Base-by-base conservation (phyloP, 1,140 invertebrate species). In the Drosophila trapezifrons region DNA sequence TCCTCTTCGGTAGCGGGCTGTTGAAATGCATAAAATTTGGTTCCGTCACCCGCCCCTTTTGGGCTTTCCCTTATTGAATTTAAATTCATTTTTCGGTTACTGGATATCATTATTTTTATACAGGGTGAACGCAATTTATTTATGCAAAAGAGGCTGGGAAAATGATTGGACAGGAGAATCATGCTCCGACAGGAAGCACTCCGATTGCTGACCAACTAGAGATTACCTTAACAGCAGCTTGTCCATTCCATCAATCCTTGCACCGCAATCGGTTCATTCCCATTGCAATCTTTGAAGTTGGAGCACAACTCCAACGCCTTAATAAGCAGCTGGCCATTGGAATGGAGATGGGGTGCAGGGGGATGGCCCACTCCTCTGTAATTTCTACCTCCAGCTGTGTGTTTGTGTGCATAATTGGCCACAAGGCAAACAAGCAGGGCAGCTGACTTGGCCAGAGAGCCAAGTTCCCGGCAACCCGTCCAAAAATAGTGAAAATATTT, bases 401-500 rank as follows among this genome's bases (percentile, higher is more conserved):
- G 71, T 86, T 76, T 85, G 76, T 71, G 35, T 71, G 69, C 66
- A 72, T 72, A 72, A 72, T 72, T 72, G 69, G 67, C 67, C 67
- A 69, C 74, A 60, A 73, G 67, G 46, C 51, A 59, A 73, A 73
- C 55, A 73, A 73, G 67, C 65, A 63, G 40, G 55, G 69, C 75
- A 66, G 67, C 56, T 49, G 66, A 55, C 43, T 35, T 55, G 52
- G 37, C 43, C 13, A 42, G 52, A 58, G 58, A 60, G 45, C 66
- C 40, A 59, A 76, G 66, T 65, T 56, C 80, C 58, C 70, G 56
- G 81, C 78, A 32, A 67, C 42, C 63, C 35, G 66, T 64, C 78
- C 81, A 81, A 86, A 86, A 87, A 87, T 87, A 86, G 82, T 79
- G 70, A 42, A 87, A 79, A 79, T 83, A 83, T 87, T 79, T 79